These are phyloP conservation scores for Alcedo quadribrachys DNA, from an alignment of 2,797 vertebrate species.

Conservation along the genomic window DNA sequence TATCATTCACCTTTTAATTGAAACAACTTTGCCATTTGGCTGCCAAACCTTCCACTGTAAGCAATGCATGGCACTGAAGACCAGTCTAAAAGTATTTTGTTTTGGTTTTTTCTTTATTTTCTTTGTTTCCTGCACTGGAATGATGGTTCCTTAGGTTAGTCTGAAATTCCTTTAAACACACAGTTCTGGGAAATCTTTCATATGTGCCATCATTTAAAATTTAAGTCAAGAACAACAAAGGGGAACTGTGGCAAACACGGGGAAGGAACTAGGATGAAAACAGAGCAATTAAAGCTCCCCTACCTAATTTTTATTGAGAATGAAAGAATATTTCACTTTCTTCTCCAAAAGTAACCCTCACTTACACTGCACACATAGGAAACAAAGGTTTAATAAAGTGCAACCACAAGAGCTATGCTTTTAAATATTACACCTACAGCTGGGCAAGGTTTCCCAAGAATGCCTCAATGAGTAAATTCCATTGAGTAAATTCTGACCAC, in stretches of 20 bases:
- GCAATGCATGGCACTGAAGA: neutral
- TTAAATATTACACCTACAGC: neutral
- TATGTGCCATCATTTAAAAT: neutral
- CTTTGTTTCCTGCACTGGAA: neutral
- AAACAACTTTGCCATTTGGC: slow-evolving; percentile 9
- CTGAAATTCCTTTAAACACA: neutral
- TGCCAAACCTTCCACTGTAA: neutral
- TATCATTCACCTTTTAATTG: neutral
- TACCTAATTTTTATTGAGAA: neutral
- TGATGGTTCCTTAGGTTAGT: neutral
- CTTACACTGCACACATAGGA: neutral
- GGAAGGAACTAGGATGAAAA: neutral
- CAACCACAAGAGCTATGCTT: neutral
- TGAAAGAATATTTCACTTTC: neutral
- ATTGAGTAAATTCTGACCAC: neutral
- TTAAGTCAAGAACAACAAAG: neutral
- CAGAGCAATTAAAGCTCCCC: neutral
- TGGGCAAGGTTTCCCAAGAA: neutral
- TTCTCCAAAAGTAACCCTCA: neutral
- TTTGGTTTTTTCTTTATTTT: neutral
- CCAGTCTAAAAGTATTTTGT: neutral
- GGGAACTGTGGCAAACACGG: neutral
- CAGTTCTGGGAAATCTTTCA: neutral
- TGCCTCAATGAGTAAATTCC: neutral
- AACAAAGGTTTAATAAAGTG: slow-evolving; percentile 6